Conservation (phyloP, 2,888 invertebrate genomes). For the Ashinkailepas kermadecensis region DNA sequence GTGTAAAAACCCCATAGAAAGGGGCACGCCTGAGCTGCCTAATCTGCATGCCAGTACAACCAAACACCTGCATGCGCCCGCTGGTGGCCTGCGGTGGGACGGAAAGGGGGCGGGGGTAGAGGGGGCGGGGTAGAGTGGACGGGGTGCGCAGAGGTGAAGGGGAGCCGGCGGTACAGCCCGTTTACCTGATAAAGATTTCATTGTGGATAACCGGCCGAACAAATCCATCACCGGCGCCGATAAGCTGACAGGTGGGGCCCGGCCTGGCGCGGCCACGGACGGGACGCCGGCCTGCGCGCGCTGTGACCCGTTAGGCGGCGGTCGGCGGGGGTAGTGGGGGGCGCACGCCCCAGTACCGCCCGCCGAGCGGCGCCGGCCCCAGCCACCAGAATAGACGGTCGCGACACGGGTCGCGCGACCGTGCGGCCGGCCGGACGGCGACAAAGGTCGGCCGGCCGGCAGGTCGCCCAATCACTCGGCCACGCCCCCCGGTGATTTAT, state of each 20-base stretch:
- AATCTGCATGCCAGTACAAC: not conserved
- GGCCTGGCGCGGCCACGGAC: not conserved
- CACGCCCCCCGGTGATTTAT: slow-evolving; percentile 1
- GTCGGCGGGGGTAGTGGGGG: not conserved
- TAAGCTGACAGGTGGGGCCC: not conserved
- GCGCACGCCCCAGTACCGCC: not conserved
- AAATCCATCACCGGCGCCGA: not conserved
- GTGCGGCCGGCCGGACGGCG: not conserved
- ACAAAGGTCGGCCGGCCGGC: not conserved
- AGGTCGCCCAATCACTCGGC: not conserved
- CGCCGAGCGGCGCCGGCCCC: not conserved
- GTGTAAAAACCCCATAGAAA: not conserved
- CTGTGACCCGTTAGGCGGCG: slow-evolving; percentile 4
- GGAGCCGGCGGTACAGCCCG: not conserved
- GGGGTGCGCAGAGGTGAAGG: not conserved
- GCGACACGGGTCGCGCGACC: not conserved
- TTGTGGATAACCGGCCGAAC: not conserved
- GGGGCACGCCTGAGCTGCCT: not conserved
- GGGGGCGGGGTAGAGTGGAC: not conserved
- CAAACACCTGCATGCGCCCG: not conserved
- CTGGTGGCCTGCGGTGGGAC: not conserved
- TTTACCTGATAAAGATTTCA: not conserved
- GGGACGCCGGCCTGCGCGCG: too few species aligned
- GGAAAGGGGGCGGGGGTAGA: not conserved
- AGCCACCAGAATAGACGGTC: not conserved